Evolutionary conservation across 2,113 vertebrate genomes (phyloP).

Genomic region (Thalassoma bifasciatum): DNA sequence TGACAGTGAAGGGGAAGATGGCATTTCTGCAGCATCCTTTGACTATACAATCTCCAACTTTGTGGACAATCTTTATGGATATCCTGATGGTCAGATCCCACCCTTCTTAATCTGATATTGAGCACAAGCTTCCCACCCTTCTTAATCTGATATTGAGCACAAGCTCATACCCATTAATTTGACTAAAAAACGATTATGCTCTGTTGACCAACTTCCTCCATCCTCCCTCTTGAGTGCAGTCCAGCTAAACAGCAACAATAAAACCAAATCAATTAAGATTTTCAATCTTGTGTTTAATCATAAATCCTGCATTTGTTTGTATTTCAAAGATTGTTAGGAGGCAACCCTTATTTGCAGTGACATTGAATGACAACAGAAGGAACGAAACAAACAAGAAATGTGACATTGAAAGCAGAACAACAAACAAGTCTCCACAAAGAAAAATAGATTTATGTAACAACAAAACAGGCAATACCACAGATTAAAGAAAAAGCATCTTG

Average conservation of each 20-base stretch:
- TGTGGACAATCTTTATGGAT: slow-evolving; percentile 96
- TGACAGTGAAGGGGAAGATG: slow-evolving; percentile 94
- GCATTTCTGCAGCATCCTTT: slow-evolving; percentile 93
- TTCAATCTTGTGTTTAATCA: background rate
- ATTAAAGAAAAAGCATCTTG: too few species aligned
- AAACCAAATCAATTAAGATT: background rate
- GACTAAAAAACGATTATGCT: too few species aligned
- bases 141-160: background rate
- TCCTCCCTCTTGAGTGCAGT: background rate
- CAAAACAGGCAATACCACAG: too few species aligned
- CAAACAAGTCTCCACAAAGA: too few species aligned
- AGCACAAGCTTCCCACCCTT: background rate
- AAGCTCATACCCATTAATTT: too few species aligned
- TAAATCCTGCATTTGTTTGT: too few species aligned
- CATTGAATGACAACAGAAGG: too few species aligned
- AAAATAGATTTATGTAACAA: too few species aligned
- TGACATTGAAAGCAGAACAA: too few species aligned
- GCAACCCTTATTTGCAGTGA: too few species aligned
- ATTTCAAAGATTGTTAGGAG: too few species aligned
- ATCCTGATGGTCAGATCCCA: slow-evolving; percentile 86
- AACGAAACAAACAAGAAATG: too few species aligned
- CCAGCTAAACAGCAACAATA: background rate
- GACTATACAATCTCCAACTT: slow-evolving; percentile 98
- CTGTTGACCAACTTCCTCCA: background rate
- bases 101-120: background rate